Evolutionary conservation across 2,113 vertebrate genomes (phyloP).

Genomic region (Onychostruthus taczanowskii): DNA sequence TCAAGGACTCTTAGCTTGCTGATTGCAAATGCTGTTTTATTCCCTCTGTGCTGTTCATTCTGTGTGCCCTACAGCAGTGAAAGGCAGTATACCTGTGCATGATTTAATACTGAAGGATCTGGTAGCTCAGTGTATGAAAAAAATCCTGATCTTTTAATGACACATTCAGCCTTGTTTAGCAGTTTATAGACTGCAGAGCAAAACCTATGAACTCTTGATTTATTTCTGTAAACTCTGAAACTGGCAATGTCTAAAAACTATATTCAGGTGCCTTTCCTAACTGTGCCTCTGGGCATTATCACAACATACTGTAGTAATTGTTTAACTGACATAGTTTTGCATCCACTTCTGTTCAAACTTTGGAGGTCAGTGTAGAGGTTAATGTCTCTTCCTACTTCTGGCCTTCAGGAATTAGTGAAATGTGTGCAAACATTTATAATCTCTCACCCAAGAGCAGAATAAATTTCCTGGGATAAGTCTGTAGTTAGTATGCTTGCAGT

Average conservation of each 20-base stretch:
- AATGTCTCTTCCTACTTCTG: not conserved
- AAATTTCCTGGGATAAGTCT: slow-evolving; percentile 27
- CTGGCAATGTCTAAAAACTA: not conserved
- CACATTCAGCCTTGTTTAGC: not conserved
- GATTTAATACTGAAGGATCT: not conserved
- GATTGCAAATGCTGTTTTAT: not conserved
- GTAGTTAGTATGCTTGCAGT: not conserved
- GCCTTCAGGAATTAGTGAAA: not conserved
- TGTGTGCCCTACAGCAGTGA: not conserved
- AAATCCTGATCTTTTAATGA: not conserved
- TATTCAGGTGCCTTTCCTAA: not conserved
- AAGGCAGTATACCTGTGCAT: not conserved
- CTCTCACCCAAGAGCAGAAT: not conserved
- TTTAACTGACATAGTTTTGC: not conserved
- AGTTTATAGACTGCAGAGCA: not conserved
- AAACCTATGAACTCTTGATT: not conserved
- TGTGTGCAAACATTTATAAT: slow-evolving; percentile 25
- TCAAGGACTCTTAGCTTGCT: not conserved
- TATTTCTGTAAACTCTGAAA: not conserved
- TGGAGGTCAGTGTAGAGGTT: not conserved
- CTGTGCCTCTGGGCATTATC: not conserved
- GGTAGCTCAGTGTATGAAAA: not conserved
- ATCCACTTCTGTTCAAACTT: not conserved
- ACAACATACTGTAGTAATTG: not conserved
- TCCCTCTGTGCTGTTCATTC: not conserved